Evolutionary conservation across 2,797 vertebrate genomes (phyloP).

Genomic region (Decapterus maruadsi): DNA sequence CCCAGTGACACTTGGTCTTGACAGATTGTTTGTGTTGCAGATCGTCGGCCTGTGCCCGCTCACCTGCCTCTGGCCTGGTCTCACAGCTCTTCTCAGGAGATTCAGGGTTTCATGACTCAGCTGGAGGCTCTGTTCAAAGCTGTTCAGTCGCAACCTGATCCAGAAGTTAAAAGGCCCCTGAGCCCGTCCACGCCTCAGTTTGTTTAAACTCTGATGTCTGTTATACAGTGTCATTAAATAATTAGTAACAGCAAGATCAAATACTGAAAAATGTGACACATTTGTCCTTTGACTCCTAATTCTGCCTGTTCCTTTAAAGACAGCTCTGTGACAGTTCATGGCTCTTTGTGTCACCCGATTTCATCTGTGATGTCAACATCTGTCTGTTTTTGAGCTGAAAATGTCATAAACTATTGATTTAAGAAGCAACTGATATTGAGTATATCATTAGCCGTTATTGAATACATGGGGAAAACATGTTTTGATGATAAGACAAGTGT

Average conservation of each 20-base stretch:
- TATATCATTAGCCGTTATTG: background rate
- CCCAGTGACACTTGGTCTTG: slow-evolving; percentile 10
- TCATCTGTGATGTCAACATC: background rate
- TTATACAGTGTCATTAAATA: background rate
- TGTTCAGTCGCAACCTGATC: slow-evolving; percentile 47
- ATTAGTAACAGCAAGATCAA: slow-evolving; percentile 1
- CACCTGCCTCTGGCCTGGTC: slow-evolving; percentile 86
- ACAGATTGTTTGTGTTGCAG: slow-evolving; percentile 59
- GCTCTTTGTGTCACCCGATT: slow-evolving; percentile 7
- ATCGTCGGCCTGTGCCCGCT: slow-evolving; percentile 71
- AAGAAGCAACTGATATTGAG: background rate
- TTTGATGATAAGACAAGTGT: background rate
- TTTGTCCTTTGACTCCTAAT: background rate
- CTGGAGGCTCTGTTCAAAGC: slow-evolving; percentile 73
- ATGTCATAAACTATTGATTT: background rate
- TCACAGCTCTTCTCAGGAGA: slow-evolving; percentile 70
- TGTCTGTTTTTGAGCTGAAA: slow-evolving; percentile 1
- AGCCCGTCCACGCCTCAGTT: slow-evolving; percentile 16
- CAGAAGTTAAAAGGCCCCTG: background rate
- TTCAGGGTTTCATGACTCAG: slow-evolving; percentile 73
- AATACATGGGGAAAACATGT: background rate
- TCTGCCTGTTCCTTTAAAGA: background rate
- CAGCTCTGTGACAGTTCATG: background rate
- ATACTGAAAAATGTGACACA: background rate
- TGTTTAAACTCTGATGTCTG: slow-evolving; percentile 43